These are phyloP conservation scores for Xanthia icteritia DNA, from an alignment of 2,888 invertebrate species.

Conservation along the genomic window DNA sequence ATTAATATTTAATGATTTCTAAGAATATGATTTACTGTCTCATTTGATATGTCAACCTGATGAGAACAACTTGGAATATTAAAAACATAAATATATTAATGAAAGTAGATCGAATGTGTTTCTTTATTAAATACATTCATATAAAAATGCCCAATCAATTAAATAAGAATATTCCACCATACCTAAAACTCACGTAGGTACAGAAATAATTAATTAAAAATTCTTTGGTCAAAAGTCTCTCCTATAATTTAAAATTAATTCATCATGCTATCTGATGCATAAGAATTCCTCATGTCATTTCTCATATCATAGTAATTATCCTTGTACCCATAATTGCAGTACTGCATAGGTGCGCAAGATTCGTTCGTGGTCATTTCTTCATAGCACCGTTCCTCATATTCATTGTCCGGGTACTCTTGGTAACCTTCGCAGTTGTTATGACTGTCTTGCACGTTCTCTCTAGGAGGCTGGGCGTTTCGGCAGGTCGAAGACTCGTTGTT, in stretches of 20 bases:
- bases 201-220: constrained; percentile 8
- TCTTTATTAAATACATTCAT: constrained; percentile 35
- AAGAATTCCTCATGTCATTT: constrained; percentile 80
- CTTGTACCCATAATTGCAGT: constrained; percentile 85
- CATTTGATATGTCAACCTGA: constrained; percentile 22
- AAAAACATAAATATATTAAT: not conserved
- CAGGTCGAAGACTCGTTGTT: constrained; percentile 65
- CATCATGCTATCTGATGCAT: constrained; percentile 80
- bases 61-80: not conserved
- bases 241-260: constrained; percentile 63
- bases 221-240: constrained; percentile 32
- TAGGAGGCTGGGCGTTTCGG: constrained; percentile 62
- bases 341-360: constrained; percentile 77
- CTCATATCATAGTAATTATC: constrained; percentile 84
- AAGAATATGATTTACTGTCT: constrained; percentile 37
- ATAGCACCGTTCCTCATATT: constrained; percentile 83
- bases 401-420: constrained; percentile 83
- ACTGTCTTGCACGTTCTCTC: constrained; percentile 54
- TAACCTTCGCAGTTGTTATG: constrained; percentile 72
- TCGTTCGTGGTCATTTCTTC: constrained; percentile 79
- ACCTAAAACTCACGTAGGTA: not conserved
- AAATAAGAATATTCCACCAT: constrained; percentile 1
- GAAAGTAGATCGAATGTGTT: not conserved
- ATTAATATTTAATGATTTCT: constrained; percentile 45
- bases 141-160: constrained; percentile 14